These are phyloP conservation scores for Blastobasis adustella DNA, from an alignment of 2,888 invertebrate genomes.

Conservation along the genomic window DNA sequence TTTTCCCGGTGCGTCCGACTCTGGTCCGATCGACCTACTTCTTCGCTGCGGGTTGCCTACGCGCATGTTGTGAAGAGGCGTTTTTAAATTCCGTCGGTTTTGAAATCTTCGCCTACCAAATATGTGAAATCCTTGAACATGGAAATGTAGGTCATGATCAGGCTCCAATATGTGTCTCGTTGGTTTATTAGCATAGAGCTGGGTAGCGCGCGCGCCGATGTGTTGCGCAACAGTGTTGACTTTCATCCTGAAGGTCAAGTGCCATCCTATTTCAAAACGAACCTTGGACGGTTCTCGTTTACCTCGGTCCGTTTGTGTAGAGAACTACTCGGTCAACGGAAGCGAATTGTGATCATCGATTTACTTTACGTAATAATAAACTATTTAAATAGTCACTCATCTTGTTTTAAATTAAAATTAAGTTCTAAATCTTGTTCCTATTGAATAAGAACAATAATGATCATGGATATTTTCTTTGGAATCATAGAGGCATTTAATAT, in stretches of 20 bases:
- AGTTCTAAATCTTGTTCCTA: no score
- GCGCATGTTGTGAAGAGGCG: conserved; percentile 33
- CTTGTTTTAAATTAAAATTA: no score
- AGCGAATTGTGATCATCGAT: conserved; percentile 58
- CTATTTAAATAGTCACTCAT: no score
- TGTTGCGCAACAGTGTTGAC: conserved; percentile 70
- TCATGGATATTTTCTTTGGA: no score
- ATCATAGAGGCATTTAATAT: no score
- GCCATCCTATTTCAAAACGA: conserved; percentile 73
- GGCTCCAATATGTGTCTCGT: conserved; percentile 65
- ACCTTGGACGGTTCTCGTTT: conserved; percentile 68
- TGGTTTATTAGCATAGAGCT: conserved; percentile 66
- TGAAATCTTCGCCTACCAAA: conserved; percentile 70
- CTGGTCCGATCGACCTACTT: conserved; percentile 23
- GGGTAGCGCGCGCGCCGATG: conserved; percentile 53
- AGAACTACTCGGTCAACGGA: conserved; percentile 58
- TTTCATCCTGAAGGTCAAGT: conserved; percentile 75
- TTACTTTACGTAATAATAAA: conserved; percentile 10
- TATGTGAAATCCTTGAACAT: conserved; percentile 73
- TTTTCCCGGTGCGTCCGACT: conserved; percentile 16
- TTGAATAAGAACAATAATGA: no score
- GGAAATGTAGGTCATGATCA: conserved; percentile 69
- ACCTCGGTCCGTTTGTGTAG: conserved; percentile 53
- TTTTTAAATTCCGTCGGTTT: conserved; percentile 56
- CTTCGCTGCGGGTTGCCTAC: conserved; percentile 23